phyloP scores from a whole-genome alignment of 2,888 invertebrate species.

The Melinaea marsaeus region DNA sequence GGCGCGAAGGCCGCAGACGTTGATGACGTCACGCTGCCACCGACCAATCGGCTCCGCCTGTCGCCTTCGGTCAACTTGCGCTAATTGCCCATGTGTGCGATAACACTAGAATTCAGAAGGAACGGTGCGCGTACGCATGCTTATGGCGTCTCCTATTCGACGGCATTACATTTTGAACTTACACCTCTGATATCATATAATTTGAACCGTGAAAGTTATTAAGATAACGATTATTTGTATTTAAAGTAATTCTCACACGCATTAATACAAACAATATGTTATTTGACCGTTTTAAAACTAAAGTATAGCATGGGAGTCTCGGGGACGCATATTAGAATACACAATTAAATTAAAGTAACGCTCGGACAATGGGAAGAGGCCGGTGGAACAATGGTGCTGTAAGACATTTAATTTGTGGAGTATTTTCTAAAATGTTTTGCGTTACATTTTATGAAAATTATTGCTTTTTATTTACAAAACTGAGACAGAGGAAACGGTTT shows the following conservation, averaged over 20 bases:
- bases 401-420: constrained; percentile 28
- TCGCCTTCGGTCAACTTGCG: constrained; percentile 77
- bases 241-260: too few species aligned
- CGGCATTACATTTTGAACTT: not conserved
- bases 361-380: constrained; percentile 66
- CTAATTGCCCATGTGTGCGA: constrained; percentile 78
- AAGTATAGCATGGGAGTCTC: constrained; percentile 67
- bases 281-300: constrained; percentile 55
- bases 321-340: constrained; percentile 50
- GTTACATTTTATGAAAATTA: constrained; percentile 3
- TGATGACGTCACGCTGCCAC: constrained; percentile 68
- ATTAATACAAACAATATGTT: constrained; percentile 17
- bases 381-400: constrained; percentile 51
- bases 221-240: too few species aligned
- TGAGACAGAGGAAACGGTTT: not conserved
- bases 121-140: constrained; percentile 57
- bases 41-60: constrained; percentile 66
- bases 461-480: not conserved
- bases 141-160: constrained; percentile 9
- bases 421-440: constrained; percentile 20
- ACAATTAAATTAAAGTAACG: constrained; percentile 64
- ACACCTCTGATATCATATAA: not conserved
- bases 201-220: not conserved
- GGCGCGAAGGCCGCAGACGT: constrained; percentile 75
- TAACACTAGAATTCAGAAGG: constrained; percentile 69